Percentiles rank a stretch among this genome's conserved stretches.
Conservation (phyloP, 35 echinoderm and acorn worm species). For the Eucidaris tribuloides region DNA sequence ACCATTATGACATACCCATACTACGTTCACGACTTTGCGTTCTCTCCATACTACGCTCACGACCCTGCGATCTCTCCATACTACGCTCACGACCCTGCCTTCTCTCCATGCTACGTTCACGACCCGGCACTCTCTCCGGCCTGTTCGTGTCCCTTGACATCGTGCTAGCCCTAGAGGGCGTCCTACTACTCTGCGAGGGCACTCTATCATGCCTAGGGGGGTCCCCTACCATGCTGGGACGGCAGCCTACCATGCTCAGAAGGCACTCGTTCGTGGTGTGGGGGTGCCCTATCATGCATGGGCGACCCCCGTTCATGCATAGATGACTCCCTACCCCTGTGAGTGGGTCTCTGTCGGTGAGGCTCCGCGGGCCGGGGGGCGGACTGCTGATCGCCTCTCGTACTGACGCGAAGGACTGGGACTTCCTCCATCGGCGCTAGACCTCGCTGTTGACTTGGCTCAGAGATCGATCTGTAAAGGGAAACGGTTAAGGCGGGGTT, state of each 20-base stretch:
- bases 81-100: too few relatives aligned
- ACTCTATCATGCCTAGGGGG: too few relatives aligned
- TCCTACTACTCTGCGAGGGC: not conserved
- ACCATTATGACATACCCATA: too few relatives aligned
- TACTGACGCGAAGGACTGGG: not conserved
- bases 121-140: not conserved
- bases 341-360: not conserved
- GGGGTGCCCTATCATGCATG: constrained; percentile 11
- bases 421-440: constrained; percentile 18
- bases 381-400: not conserved
- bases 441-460: constrained; percentile 25
- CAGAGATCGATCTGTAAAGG: not conserved
- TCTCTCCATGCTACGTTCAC: not conserved
- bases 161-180: not conserved
- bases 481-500: too few relatives aligned
- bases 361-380: not conserved
- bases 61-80: too few relatives aligned
- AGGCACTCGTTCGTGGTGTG: not conserved
- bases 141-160: constrained; percentile 3
- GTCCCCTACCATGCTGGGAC: too few relatives aligned
- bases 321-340: constrained; percentile 9
- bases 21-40: too few relatives aligned
- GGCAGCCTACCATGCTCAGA: constrained; percentile 4
- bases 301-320: not conserved
- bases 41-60: too few relatives aligned